Conservation (phyloP, 2,113 vertebrate species). For the Ivindomyrus marchei region DNA sequence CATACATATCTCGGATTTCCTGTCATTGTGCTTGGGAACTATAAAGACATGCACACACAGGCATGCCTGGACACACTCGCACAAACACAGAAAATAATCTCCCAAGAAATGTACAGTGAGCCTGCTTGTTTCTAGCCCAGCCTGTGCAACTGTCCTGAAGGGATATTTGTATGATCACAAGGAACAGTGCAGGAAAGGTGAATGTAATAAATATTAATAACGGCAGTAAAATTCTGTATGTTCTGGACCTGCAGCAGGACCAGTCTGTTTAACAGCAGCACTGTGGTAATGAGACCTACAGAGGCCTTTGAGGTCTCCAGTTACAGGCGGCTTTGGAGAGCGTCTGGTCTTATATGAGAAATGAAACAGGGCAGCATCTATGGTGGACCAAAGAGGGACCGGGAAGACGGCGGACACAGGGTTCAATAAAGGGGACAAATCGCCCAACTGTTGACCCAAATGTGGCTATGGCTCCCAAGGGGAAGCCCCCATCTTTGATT, state of each 20-base stretch:
- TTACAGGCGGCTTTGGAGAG: not conserved
- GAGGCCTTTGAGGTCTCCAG: not conserved
- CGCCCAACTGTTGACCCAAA: not conserved
- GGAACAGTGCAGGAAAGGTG: not conserved
- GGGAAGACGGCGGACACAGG: not conserved
- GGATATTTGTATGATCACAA: not conserved
- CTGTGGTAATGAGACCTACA: constrained; percentile 5
- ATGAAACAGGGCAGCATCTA: not conserved
- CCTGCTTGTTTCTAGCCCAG: not conserved
- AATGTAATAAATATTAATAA: not conserved
- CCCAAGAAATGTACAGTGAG: not conserved
- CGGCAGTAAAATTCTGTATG: not conserved
- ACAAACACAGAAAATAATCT: not conserved
- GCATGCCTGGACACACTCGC: not conserved
- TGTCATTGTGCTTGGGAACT: not conserved
- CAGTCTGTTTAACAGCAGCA: constrained; percentile 2
- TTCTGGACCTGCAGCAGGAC: not conserved
- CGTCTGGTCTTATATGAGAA: not conserved
- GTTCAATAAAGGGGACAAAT: not conserved
- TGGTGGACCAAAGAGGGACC: not conserved
- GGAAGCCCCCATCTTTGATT: not conserved
- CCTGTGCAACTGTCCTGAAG: not conserved
- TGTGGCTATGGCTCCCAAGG: not conserved
- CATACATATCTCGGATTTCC: not conserved
- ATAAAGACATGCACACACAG: not conserved